Percentiles rank a stretch among this genome's conserved stretches.
phyloP scores from a whole-genome alignment of 2,113 vertebrate genomes.

The Hiodon tergisus region DNA sequence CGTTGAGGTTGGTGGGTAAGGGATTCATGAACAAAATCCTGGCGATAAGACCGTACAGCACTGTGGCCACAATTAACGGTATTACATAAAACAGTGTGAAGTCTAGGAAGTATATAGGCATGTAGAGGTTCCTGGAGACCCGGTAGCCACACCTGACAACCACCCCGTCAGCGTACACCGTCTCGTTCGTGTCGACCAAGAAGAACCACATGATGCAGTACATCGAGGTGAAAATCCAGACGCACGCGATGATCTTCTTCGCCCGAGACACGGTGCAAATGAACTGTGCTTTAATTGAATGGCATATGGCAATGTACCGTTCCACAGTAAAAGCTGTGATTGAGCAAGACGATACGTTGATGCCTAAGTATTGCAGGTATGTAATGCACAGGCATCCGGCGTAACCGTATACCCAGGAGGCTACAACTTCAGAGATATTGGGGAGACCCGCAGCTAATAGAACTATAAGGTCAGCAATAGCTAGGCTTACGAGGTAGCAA shows the following conservation, averaged over 20 bases:
- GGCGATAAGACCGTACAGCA: conserved; percentile 71
- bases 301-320: conserved; percentile 78
- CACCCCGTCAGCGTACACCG: conserved; percentile 62
- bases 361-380: conserved; percentile 79
- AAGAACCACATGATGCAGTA: conserved; percentile 84
- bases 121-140: conserved; percentile 71
- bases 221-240: conserved; percentile 74
- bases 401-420: conserved; percentile 75
- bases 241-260: conserved; percentile 70
- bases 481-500: conserved; percentile 80
- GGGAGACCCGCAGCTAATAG: conserved; percentile 73
- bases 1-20: conserved; percentile 48
- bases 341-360: conserved; percentile 76
- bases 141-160: conserved; percentile 72
- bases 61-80: conserved; percentile 63
- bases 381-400: conserved; percentile 76
- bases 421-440: conserved; percentile 67
- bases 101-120: conserved; percentile 81
- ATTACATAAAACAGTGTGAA: conserved; percentile 71
- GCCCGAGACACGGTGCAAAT: conserved; percentile 73
- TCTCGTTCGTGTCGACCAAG: conserved; percentile 71
- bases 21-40: conserved; percentile 69
- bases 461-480: conserved; percentile 72
- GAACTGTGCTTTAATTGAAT: conserved; percentile 72
- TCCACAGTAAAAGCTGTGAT: conserved; percentile 77